Evolutionary conservation across 2,113 vertebrate species (phyloP), one percentile per base, ranked within the genome.

Genomic region (Lepus americanus): DNA sequence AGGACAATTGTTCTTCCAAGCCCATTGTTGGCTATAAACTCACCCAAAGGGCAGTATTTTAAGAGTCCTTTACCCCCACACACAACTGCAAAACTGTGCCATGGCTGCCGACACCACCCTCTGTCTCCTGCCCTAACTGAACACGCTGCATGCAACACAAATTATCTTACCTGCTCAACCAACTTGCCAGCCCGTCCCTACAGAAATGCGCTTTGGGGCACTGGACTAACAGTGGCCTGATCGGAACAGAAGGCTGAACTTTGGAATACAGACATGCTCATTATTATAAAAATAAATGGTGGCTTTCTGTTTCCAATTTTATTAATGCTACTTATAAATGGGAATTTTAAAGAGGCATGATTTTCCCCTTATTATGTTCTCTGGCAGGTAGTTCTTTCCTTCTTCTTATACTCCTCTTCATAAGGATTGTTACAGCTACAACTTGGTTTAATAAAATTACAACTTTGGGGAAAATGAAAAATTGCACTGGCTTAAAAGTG

Each of bases 391-490:
- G 95, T 66, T 97, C 95, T 97, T 94, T 95, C 90, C 89, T 96
- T 94, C 66, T 93, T 94, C 86, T 93, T 79, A 86, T 87, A 96
- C 87, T 98, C 95, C 89, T 98, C 95, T 95, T 97, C 97, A 44
- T 94, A 96, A 97, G 97, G 88, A 94, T 97, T 98, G 96, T 98
- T 98, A 98, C 96, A 98, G 97, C 97, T 98, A 93, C 96, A 98
- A 98, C 98, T 97, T 96, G 94, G 96, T 97, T 98, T 98, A 98
- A 98, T 98, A 98, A 98, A 98, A 98, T 96, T 95, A 97, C 97
- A 98, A 98, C 97, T 98, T 98, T 87, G 92, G 96, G 97, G 97
- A 98, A 98, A 98, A 98, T 98, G 98, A 98, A 98, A 98, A 98
- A 98, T 92, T 96, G 95, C 96, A 95, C 97, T 98, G 97, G 97